Evolutionary conservation across 1,140 invertebrate genomes (phyloP).

Genomic region (Aricia agestis): DNA sequence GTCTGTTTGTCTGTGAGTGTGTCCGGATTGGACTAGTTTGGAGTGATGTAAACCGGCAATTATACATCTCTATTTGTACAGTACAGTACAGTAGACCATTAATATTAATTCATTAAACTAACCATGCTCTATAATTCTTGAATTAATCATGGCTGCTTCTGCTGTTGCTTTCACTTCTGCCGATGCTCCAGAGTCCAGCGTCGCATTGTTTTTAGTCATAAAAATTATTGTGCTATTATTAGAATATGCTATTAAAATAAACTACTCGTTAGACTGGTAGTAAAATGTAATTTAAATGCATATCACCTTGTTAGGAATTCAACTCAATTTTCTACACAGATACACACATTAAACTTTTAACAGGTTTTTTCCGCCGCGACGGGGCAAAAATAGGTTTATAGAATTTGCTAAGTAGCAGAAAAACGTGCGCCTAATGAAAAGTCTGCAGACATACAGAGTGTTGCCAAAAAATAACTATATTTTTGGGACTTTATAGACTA

Average conservation of each 20-base stretch:
- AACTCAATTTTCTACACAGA: background rate
- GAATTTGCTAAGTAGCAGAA: background rate
- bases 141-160: too few species aligned
- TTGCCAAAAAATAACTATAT: background rate
- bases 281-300: background rate
- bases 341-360: background rate
- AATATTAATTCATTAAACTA: too few species aligned
- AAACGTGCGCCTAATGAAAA: background rate
- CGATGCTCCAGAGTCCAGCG: too few species aligned
- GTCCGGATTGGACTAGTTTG: too few species aligned
- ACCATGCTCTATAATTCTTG: too few species aligned
- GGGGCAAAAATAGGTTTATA: background rate
- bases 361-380: background rate
- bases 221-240: background rate
- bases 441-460: background rate
- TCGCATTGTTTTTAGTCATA: too few species aligned
- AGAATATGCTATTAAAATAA: background rate
- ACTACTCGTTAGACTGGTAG: background rate
- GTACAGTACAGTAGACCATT: too few species aligned
- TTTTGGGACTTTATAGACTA: too few species aligned
- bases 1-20: too few species aligned
- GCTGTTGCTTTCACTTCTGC: too few species aligned
- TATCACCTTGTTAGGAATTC: background rate
- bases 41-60: too few species aligned
- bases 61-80: too few species aligned